Conservation (phyloP, 2,113 vertebrate species). For the Leptobrachium leishanense region DNA sequence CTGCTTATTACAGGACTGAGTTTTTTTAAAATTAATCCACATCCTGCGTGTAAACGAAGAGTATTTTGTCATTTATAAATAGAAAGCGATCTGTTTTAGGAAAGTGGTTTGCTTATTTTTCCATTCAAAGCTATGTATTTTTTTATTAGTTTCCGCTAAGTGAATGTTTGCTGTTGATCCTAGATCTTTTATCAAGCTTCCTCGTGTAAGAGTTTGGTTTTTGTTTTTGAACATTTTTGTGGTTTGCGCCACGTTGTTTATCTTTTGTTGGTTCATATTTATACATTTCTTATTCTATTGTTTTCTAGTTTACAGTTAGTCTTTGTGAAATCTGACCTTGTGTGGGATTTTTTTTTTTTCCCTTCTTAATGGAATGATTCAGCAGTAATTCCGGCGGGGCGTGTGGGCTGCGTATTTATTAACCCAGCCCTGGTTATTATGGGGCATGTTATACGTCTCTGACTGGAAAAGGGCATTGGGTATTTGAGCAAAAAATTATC, state of each 20-base stretch:
- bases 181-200: not conserved
- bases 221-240: not conserved
- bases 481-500: no score
- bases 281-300: not conserved
- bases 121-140: no score
- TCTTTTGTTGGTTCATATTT: no score
- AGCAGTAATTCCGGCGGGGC: not conserved
- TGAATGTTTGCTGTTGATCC: not conserved
- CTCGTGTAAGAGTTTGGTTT: not conserved
- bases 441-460: not conserved
- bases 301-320: not conserved
- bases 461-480: no score
- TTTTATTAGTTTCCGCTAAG: no score
- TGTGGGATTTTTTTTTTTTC: not conserved
- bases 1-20: no score
- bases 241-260: not conserved
- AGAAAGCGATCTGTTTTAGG: no score
- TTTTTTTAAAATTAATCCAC: no score
- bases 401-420: constrained; percentile 9
- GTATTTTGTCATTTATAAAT: no score
- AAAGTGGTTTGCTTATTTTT: no score
- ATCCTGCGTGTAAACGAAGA: no score
- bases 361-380: constrained; percentile 28
- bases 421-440: not conserved
- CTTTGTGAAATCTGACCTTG: constrained; percentile 21